These are phyloP conservation scores for Peucedramus taeniatus DNA, from an alignment of 2,113 vertebrate species.

Conservation along the genomic window DNA sequence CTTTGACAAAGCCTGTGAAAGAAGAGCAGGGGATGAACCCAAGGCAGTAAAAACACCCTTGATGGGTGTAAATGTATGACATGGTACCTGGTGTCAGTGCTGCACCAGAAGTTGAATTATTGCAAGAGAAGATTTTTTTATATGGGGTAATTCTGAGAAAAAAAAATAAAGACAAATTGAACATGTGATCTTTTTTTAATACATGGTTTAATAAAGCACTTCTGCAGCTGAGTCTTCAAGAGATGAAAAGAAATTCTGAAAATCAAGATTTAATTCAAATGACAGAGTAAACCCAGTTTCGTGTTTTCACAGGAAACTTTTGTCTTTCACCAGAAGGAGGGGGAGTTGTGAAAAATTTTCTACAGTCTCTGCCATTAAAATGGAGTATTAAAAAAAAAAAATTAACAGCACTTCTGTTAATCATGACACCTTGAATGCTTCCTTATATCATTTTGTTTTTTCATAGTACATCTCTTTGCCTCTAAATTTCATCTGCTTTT, in stretches of 20 bases:
- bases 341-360: not conserved
- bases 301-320: not conserved
- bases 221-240: not conserved
- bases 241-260: not conserved
- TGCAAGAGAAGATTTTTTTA: not conserved
- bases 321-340: not conserved
- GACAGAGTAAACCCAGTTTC: not conserved
- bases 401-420: conserved; percentile 21
- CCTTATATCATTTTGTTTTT: not conserved
- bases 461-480: not conserved
- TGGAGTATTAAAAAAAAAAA: not conserved
- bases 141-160: not conserved
- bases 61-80: not conserved
- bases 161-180: not conserved
- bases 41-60: not conserved
- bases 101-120: not conserved
- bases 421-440: not conserved
- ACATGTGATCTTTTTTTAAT: not conserved
- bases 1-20: not conserved
- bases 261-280: not conserved
- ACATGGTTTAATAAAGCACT: not conserved
- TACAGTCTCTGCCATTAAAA: not conserved
- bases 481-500: not conserved
- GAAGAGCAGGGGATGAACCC: not conserved
- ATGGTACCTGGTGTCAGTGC: not conserved